A percentile compares a stretch with the other conserved stretches of the same genome.
phyloP scores from a whole-genome alignment of 2,888 invertebrate species.

The Heteropelma amictum region DNA sequence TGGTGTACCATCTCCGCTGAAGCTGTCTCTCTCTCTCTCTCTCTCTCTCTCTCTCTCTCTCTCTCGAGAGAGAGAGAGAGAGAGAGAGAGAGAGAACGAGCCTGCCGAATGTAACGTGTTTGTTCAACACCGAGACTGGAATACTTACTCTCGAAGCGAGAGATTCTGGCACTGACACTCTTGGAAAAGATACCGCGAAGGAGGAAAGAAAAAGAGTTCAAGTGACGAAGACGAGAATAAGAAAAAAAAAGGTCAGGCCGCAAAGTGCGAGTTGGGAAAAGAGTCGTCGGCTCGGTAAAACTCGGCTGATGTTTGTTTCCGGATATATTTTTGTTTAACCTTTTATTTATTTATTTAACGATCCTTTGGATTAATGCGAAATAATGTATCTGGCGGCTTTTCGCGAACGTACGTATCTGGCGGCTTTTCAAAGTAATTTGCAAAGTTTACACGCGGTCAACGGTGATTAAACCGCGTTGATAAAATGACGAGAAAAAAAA shows the following conservation, averaged over 20 bases:
- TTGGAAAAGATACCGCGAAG: background rate
- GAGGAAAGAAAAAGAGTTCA: background rate
- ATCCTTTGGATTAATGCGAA: slow-evolving; percentile 70
- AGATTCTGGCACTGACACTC: background rate
- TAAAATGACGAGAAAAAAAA: slow-evolving; percentile 57
- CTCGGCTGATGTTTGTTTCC: background rate
- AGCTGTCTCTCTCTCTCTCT: background rate
- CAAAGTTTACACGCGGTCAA: slow-evolving; percentile 67
- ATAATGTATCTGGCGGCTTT: slow-evolving; percentile 74
- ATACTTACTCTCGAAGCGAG: background rate
- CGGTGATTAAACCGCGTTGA: slow-evolving; percentile 65
- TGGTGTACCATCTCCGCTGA: background rate
- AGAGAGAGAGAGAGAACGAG: no score
- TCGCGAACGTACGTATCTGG: slow-evolving; percentile 67
- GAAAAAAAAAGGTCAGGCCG: background rate
- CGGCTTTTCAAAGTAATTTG: slow-evolving; percentile 68
- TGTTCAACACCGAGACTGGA: background rate
- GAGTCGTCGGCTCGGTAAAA: no score
- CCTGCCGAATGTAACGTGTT: slow-evolving; percentile 1
- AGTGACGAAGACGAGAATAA: background rate
- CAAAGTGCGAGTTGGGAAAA: no score
- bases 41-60: background rate
- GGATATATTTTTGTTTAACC: background rate
- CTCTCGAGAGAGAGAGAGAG: slow-evolving; percentile 9
- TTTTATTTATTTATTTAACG: slow-evolving; percentile 62